Conservation (phyloP, 2,113 vertebrate species). For the Lepus americanus region DNA sequence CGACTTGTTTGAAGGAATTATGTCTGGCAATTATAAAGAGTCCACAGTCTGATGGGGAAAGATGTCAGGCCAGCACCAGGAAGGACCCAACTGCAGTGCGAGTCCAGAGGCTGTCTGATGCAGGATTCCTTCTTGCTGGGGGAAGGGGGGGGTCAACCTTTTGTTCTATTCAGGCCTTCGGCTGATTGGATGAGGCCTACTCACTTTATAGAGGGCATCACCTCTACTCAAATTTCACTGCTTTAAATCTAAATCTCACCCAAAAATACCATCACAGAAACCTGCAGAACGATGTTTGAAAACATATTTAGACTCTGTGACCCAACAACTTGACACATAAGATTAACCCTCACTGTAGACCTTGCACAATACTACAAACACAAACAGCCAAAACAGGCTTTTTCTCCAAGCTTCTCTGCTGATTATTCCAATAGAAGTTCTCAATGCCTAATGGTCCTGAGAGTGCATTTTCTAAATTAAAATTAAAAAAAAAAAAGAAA, state of each 20-base stretch:
- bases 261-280: not conserved
- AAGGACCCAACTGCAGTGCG: fast-evolving
- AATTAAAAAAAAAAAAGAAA: not conserved
- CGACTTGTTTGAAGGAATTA: not conserved
- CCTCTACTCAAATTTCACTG: not conserved
- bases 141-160: not conserved
- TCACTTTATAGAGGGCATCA: not conserved
- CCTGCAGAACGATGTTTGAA: not conserved
- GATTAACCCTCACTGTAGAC: not conserved
- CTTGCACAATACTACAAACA: fast-evolving
- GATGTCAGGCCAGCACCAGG: not conserved
- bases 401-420: not conserved
- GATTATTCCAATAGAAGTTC: not conserved
- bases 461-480: not conserved
- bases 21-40: not conserved
- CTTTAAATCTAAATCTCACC: not conserved
- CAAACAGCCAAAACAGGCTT: fast-evolving
- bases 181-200: not conserved
- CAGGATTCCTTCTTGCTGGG: not conserved
- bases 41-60: not conserved
- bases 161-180: not conserved
- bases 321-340: not conserved
- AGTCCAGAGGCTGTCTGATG: not conserved
- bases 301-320: not conserved
- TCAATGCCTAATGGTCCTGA: not conserved